Base-by-base conservation (phyloP, 2,113 vertebrate species). In the Hassar affinis region DNA sequence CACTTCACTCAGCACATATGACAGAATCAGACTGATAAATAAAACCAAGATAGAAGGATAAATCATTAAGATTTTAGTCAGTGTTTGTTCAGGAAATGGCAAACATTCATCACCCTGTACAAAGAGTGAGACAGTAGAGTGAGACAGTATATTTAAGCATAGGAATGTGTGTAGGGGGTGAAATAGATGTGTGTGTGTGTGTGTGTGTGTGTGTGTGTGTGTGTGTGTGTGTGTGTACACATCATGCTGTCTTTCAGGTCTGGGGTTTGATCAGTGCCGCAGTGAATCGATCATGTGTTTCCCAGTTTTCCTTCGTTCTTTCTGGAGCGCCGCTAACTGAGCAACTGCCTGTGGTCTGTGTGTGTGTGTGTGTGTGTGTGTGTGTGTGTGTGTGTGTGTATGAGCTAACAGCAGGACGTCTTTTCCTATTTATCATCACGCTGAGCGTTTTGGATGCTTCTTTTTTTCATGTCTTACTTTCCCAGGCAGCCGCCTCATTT, bases 341-440 rank as follows among this genome's bases (percentile, higher is more conserved):
- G 38, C 64, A 72, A 25, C 78, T n/a, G 45, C 66, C 52, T 80
- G 77, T 74, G 56, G 54, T 80, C 47, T 85, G 84, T 85, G 47
- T 85, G 68, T 78, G 72, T 78, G 38, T 35, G 15, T 56, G 83
- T 25, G 27, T 15, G 61, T 15, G 61, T 30, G 27, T 15, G 25
- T 61, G 57, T n/a, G 57, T n/a, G 57, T n/a, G 57, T 56, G 22
- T 57, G 56, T 57, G 56, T 57, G 56, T 57, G 56, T 57, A 22
- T 56, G 25, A 14, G 59, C 27, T 74, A 35, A 80, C 78, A 80
- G 56, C 49, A 62, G 51, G 45, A 56, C 57, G 69, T 66, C 47
- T 75, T 80, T 75, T 75, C 47, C 51, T 47, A 20, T 45, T 75
- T 49, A n/a, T 76, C 14, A 18, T 49, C 54, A 84, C 61, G 33